phyloP scores from a whole-genome alignment of 2,113 vertebrate genomes.

The Microtus pennsylvanicus region DNA sequence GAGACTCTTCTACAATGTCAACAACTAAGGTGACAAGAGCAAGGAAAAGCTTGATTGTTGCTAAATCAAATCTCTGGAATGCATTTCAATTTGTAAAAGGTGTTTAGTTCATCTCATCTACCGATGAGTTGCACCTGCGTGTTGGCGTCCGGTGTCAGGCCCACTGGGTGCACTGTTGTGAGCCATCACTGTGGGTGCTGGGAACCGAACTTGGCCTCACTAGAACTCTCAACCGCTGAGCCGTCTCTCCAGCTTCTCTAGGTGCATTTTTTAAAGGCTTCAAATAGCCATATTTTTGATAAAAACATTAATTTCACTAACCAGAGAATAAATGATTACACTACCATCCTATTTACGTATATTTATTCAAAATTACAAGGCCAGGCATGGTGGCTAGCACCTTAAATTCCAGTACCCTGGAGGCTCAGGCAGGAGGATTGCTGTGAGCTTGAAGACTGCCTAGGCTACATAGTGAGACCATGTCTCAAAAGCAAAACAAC shows the following conservation, averaged over 20 bases:
- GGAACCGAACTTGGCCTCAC: not conserved
- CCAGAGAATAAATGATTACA: slow-evolving; percentile 20
- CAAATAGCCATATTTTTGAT: slow-evolving; percentile 20
- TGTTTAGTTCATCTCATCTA: not conserved
- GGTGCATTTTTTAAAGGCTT: slow-evolving; percentile 6
- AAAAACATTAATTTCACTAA: slow-evolving; percentile 35
- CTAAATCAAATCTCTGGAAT: slow-evolving; percentile 12
- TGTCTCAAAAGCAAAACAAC: slow-evolving; percentile 2
- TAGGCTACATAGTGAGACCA: not conserved
- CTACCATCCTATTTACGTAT: slow-evolving; percentile 10
- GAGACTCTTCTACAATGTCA: not conserved
- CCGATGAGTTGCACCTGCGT: too few relatives aligned
- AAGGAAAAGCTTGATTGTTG: not conserved
- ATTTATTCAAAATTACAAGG: slow-evolving; percentile 38
- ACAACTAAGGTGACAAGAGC: not conserved
- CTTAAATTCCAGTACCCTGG: not conserved
- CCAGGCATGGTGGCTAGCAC: not conserved
- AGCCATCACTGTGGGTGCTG: not conserved
- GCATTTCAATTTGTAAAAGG: not conserved
- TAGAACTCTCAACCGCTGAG: not conserved
- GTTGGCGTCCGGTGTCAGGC: too few relatives aligned
- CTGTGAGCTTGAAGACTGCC: not conserved
- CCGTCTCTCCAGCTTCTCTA: not conserved
- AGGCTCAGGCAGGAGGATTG: not conserved
- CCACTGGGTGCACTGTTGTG: too few relatives aligned